Evolutionary conservation across 1,140 invertebrate species (phyloP).

Genomic region (Drosophila sulfurigaster): DNA sequence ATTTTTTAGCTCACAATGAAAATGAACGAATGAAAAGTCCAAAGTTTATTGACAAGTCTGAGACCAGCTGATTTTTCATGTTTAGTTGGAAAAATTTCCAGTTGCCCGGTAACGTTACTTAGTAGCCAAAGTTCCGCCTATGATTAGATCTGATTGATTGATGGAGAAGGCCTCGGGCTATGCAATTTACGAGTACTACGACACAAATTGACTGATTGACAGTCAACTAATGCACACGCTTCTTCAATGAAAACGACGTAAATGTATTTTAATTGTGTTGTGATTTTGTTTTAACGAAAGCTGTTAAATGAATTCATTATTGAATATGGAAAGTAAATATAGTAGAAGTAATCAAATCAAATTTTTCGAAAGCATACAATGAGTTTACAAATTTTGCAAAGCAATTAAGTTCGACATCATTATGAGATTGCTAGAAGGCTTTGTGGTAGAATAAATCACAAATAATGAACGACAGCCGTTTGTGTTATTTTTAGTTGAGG

Average conservation of each 20-base stretch:
- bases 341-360: background rate
- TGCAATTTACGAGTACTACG: constrained; percentile 19
- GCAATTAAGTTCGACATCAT: constrained; percentile 1
- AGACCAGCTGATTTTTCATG: constrained; percentile 16
- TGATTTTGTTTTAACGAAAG: constrained; percentile 3
- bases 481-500: constrained; percentile 1
- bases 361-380: background rate
- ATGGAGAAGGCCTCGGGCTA: constrained; percentile 5
- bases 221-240: constrained; percentile 33
- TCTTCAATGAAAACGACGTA: constrained; percentile 4
- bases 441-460: background rate
- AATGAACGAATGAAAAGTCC: constrained; percentile 28
- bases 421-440: background rate
- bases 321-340: background rate
- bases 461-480: background rate
- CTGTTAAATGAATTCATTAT: background rate
- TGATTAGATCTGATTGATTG: constrained; percentile 45
- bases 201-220: constrained; percentile 33
- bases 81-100: constrained; percentile 9
- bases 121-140: constrained; percentile 1
- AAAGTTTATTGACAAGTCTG: constrained; percentile 37
- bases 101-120: constrained; percentile 1
- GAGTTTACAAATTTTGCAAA: background rate
- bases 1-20: constrained; percentile 40
- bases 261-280: constrained; percentile 7